Percentiles rank a stretch among this genome's conserved stretches.
phyloP scores from a whole-genome alignment of 2,888 invertebrate genomes.

The Drosophila hamatofila region DNA sequence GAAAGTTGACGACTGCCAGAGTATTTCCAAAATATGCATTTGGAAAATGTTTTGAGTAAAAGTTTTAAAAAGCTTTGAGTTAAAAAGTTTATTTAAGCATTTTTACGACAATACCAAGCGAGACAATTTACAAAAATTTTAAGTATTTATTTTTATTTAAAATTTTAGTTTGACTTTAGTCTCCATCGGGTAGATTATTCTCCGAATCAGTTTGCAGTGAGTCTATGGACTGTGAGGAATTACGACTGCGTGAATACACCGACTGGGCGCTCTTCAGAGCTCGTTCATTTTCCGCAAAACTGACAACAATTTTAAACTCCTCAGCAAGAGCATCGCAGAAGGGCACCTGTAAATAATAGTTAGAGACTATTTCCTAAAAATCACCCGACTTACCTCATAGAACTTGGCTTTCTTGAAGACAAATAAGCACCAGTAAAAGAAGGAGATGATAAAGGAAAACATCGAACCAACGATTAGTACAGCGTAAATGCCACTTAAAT shows the following conservation, averaged over 20 bases:
- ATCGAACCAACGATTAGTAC: conserved; percentile 86
- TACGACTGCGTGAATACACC: conserved; percentile 82
- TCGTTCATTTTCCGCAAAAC: conserved; percentile 90
- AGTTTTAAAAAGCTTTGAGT: conserved; percentile 53
- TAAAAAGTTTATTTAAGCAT: conserved; percentile 30
- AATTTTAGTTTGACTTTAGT: conserved; percentile 12
- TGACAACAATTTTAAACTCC: conserved; percentile 90
- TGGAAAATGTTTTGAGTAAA: conserved; percentile 60
- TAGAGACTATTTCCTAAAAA: neutral
- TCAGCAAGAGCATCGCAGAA: conserved; percentile 89
- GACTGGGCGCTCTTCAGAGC: conserved; percentile 87
- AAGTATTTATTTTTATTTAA: neutral
- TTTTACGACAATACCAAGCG: neutral
- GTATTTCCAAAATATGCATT: conserved; percentile 46
- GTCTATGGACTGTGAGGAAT: conserved; percentile 83
- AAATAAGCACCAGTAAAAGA: conserved; percentile 78
- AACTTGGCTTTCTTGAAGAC: conserved; percentile 79
- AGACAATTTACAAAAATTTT: neutral
- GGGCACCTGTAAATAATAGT: conserved; percentile 86
- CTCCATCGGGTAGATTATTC: conserved; percentile 42
- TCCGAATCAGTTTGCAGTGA: conserved; percentile 82
- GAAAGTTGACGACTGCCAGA: conserved; percentile 46
- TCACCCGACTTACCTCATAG: conserved; percentile 73
- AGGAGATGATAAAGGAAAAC: conserved; percentile 78
- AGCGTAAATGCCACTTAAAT: conserved; percentile 88